Evolutionary conservation across 1,140 invertebrate genomes (phyloP).

Genomic region (Trichogramma pretiosum): DNA sequence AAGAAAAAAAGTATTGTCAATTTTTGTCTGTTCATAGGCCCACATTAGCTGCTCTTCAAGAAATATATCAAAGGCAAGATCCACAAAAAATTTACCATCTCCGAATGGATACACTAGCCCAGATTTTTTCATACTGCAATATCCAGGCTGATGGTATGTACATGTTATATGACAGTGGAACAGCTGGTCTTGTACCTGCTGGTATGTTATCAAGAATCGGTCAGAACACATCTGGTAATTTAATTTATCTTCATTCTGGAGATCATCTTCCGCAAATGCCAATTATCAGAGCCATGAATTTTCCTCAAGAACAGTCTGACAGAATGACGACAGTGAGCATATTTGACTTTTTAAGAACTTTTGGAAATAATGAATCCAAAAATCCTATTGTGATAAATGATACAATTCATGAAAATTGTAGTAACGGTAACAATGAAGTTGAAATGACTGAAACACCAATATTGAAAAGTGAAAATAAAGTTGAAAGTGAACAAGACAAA

Average conservation of each 20-base stretch:
- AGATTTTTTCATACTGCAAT: slow-evolving; percentile 74
- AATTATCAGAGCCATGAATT: slow-evolving; percentile 70
- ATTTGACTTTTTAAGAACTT: slow-evolving; percentile 60
- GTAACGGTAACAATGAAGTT: slow-evolving; percentile 19
- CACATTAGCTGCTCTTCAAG: slow-evolving; percentile 61
- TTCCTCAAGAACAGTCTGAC: slow-evolving; percentile 54
- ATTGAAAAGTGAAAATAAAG: neutral
- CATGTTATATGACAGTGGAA: slow-evolving; percentile 80
- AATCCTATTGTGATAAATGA: neutral
- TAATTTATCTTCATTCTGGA: slow-evolving; percentile 72
- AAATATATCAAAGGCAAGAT: slow-evolving; percentile 72
- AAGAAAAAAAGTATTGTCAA: slow-evolving; percentile 83
- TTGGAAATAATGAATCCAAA: slow-evolving; percentile 42
- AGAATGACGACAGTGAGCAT: slow-evolving; percentile 63
- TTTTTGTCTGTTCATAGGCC: slow-evolving; percentile 68
- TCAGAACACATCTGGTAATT: slow-evolving; percentile 48
- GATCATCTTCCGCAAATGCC: slow-evolving; percentile 64
- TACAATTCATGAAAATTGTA: neutral
- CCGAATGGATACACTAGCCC: slow-evolving; percentile 76
- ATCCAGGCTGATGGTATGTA: slow-evolving; percentile 68
- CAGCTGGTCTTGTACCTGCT: slow-evolving; percentile 72
- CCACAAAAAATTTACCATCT: slow-evolving; percentile 69
- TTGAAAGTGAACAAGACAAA: slow-evolving; percentile 2
- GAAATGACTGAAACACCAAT: neutral
- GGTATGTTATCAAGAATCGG: slow-evolving; percentile 69